phyloP scores from a whole-genome alignment of 1,140 invertebrate species.

The Camponotus vicinus region DNA sequence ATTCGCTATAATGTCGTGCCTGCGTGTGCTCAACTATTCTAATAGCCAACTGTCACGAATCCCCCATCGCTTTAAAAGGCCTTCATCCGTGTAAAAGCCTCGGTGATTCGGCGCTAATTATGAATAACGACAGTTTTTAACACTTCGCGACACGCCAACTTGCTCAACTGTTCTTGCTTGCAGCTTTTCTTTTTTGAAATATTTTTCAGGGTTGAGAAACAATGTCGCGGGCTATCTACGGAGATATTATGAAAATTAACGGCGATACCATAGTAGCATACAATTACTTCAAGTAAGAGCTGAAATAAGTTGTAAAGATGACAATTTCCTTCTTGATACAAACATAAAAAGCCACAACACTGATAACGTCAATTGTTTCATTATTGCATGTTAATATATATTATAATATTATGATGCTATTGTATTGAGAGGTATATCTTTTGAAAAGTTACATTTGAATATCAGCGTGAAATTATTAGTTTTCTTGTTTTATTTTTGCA shows the following conservation, averaged over 20 bases:
- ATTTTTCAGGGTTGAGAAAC: conserved; percentile 60
- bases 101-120: conserved; percentile 80
- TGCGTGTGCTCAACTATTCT: conserved; percentile 69
- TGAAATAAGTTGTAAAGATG: conserved; percentile 36
- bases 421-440: not conserved
- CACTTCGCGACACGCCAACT: conserved; percentile 74
- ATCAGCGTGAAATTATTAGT: conserved; percentile 1
- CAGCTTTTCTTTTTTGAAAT: conserved; percentile 65
- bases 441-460: no score
- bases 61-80: conserved; percentile 74
- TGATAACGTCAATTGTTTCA: not conserved
- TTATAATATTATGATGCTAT: conserved; percentile 7
- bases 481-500: not conserved
- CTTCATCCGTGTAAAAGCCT: conserved; percentile 80
- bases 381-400: not conserved
- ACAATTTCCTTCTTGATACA: conserved; percentile 11
- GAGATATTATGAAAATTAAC: conserved; percentile 61
- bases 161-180: conserved; percentile 36
- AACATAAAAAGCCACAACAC: no score
- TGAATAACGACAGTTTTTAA: conserved; percentile 81
- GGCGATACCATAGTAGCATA: not conserved
- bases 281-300: conserved; percentile 11
- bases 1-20: conserved; percentile 62
- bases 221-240: conserved; percentile 33
- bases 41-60: conserved; percentile 78